These are phyloP conservation scores for Endomychus coccineus DNA, from an alignment of 2,888 invertebrate species.

Conservation along the genomic window DNA sequence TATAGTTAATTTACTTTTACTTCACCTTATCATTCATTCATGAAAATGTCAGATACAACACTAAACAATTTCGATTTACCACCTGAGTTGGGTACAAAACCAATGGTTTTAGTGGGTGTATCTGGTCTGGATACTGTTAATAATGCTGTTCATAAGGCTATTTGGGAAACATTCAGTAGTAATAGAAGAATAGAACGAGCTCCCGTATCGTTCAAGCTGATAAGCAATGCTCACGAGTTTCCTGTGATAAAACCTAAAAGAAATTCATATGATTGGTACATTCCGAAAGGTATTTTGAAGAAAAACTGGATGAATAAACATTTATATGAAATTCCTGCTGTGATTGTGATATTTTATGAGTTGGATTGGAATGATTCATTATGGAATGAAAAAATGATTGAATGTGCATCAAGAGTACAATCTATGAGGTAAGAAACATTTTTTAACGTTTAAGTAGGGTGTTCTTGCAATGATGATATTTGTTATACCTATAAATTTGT, in stretches of 20 bases:
- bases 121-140: conserved; percentile 79
- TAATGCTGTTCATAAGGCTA: conserved; percentile 80
- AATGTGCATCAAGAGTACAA: conserved; percentile 86
- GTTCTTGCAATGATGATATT: too few relatives aligned
- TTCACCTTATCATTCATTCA: neutral
- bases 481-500: too few relatives aligned
- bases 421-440: conserved; percentile 54
- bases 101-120: conserved; percentile 80
- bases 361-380: conserved; percentile 93
- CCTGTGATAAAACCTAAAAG: conserved; percentile 80
- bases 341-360: conserved; percentile 92
- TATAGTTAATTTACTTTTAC: too few relatives aligned
- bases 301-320: conserved; percentile 94
- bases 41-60: conserved; percentile 10
- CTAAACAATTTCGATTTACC: conserved; percentile 52
- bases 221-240: conserved; percentile 78
- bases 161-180: conserved; percentile 89
- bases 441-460: neutral
- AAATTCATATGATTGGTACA: conserved; percentile 90
- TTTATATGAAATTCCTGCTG: conserved; percentile 79
- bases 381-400: conserved; percentile 93
- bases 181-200: conserved; percentile 75
- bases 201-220: conserved; percentile 74
- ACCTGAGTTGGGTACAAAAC: conserved; percentile 72
- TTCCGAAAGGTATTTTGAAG: conserved; percentile 89